These are phyloP conservation scores for Camptogramma bilineatum DNA, from an alignment of 2,888 invertebrate species.

Conservation along the genomic window DNA sequence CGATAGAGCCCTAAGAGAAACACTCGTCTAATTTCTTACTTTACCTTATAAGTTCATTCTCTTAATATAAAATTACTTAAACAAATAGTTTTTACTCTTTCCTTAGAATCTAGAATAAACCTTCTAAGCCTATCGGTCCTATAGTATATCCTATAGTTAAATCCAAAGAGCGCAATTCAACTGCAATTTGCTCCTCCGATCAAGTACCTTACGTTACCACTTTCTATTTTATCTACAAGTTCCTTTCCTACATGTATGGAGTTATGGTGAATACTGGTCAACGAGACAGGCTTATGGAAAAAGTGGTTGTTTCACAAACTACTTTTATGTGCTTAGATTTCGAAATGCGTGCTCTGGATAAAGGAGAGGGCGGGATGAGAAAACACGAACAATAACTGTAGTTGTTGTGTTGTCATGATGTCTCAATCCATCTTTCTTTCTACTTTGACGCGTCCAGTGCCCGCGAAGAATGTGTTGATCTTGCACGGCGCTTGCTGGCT, in stretches of 20 bases:
- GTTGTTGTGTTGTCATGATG: not conserved
- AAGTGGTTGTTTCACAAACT: conserved; percentile 25
- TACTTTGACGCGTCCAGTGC: no score
- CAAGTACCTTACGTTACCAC: conserved; percentile 46
- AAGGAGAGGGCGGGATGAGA: not conserved
- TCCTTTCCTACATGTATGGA: conserved; percentile 31
- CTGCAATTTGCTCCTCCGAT: conserved; percentile 37
- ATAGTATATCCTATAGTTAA: no score
- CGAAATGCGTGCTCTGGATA: conserved; percentile 6
- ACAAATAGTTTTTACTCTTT: no score
- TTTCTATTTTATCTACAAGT: conserved; percentile 57
- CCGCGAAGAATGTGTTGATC: no score
- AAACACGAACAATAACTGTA: not conserved
- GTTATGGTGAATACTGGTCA: conserved; percentile 31
- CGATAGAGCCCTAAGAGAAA: no score
- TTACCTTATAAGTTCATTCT: no score
- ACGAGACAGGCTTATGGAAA: conserved; percentile 18
- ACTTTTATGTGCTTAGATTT: conserved; percentile 19
- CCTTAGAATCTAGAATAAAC: no score
- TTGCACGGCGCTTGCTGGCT: no score
- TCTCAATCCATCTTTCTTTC: not conserved
- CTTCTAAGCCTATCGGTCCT: no score
- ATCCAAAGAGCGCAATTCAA: not conserved
- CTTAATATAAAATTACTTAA: no score
- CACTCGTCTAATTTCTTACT: no score